phyloP scores from a whole-genome alignment of 2,113 vertebrate species.

The Speoplatyrhinus poulsoni region DNA sequence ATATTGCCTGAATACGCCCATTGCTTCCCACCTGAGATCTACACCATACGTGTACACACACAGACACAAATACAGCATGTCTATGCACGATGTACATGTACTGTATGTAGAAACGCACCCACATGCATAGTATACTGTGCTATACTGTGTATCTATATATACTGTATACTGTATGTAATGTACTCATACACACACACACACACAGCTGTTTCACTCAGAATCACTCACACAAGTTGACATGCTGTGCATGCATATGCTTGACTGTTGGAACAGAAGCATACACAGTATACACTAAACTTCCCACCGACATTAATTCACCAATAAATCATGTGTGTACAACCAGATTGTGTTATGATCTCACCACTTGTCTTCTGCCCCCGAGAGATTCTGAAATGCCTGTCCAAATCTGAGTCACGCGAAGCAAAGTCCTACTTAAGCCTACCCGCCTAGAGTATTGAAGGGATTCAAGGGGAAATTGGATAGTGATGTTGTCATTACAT shows the following conservation, averaged over 20 bases:
- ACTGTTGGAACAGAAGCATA: background rate
- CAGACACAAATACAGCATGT: background rate
- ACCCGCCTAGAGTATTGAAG: conserved; percentile 47
- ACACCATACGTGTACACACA: conserved; percentile 21
- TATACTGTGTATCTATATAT: no score
- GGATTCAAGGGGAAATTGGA: conserved; percentile 58
- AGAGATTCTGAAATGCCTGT: conserved; percentile 48
- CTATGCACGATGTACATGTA: background rate
- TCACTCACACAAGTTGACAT: conserved; percentile 16
- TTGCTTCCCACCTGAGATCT: conserved; percentile 16
- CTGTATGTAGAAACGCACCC: conserved; percentile 4
- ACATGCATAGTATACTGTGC: background rate
- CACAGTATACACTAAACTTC: background rate
- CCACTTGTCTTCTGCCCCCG: conserved; percentile 36
- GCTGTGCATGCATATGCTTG: background rate
- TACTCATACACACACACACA: background rate
- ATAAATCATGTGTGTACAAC: conserved; percentile 38
- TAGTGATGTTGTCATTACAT: conserved; percentile 59
- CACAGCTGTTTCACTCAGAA: background rate
- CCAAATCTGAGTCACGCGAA: conserved; percentile 58
- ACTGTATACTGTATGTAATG: no score
- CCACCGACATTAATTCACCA: conserved; percentile 23
- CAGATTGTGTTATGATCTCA: conserved; percentile 33
- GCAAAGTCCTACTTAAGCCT: conserved; percentile 60
- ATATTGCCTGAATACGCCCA: conserved; percentile 34